Conservation (phyloP, 2,888 invertebrate species). For the Drosophila hawaiiensis region DNA sequence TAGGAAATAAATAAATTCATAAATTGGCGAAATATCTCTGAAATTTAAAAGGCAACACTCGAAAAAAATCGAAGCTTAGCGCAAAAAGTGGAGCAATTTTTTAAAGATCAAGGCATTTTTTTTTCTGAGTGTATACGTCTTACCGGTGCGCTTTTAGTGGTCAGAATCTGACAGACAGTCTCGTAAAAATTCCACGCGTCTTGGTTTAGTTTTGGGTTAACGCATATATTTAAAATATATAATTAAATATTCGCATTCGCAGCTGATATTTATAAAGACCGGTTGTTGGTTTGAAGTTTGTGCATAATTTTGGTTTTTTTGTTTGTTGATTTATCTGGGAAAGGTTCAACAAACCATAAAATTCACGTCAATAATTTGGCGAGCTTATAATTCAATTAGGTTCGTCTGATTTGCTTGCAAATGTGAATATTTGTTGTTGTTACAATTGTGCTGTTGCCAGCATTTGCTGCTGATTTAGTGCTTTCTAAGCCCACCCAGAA, state of each 20-base stretch:
- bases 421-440: slow-evolving; percentile 21
- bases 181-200: slow-evolving; percentile 22
- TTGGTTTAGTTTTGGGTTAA: slow-evolving; percentile 11
- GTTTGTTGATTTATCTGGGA: slow-evolving; percentile 16
- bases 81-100: background rate
- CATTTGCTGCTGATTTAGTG: slow-evolving; percentile 11
- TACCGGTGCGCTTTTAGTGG: slow-evolving; percentile 23
- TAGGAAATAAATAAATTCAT: background rate
- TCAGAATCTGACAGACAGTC: slow-evolving; percentile 21
- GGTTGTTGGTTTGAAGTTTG: slow-evolving; percentile 27
- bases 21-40: background rate
- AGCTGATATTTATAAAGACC: slow-evolving; percentile 47
- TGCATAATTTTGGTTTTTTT: background rate
- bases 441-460: background rate
- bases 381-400: slow-evolving; percentile 24
- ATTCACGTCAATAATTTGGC: slow-evolving; percentile 23
- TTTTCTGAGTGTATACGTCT: slow-evolving; percentile 22
- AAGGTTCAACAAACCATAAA: slow-evolving; percentile 69
- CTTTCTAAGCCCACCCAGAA: slow-evolving; percentile 47
- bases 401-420: slow-evolving; percentile 44
- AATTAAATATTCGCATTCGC: slow-evolving; percentile 40
- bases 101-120: background rate
- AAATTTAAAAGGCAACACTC: background rate
- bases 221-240: slow-evolving; percentile 19
- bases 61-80: no score